A percentile compares a stretch with the other conserved stretches of the same genome.
These are phyloP conservation scores for Gymnoscopelus braueri DNA, from an alignment of 2,797 vertebrate species.

Conservation along the genomic window DNA sequence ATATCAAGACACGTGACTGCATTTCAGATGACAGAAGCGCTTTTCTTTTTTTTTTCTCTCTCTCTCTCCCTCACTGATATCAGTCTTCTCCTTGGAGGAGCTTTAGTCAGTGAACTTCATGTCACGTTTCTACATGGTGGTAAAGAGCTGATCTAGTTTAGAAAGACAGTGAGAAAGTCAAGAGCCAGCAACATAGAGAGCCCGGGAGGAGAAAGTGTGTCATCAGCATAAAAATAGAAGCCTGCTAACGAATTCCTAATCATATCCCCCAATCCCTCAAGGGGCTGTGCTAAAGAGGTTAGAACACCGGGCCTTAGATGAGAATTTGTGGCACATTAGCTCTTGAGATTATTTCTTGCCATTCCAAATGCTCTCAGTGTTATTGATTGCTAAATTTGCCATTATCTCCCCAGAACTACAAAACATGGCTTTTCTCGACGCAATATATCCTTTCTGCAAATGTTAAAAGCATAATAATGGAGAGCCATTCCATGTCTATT, in stretches of 20 bases:
- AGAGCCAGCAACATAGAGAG: slow-evolving; percentile 74
- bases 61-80: slow-evolving; percentile 32
- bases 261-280: slow-evolving; percentile 81
- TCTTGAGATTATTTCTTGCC: slow-evolving; percentile 77
- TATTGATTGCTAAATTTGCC: slow-evolving; percentile 75
- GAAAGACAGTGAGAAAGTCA: slow-evolving; percentile 79
- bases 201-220: slow-evolving; percentile 82
- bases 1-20: slow-evolving; percentile 9
- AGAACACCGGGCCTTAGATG: slow-evolving; percentile 78
- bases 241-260: slow-evolving; percentile 86
- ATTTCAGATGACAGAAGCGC: slow-evolving; percentile 57
- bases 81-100: slow-evolving; percentile 54
- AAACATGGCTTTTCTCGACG: slow-evolving; percentile 47
- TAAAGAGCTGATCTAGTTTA: slow-evolving; percentile 84
- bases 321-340: slow-evolving; percentile 80
- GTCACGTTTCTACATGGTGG: slow-evolving; percentile 66
- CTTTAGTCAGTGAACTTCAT: slow-evolving; percentile 71
- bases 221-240: slow-evolving; percentile 89
- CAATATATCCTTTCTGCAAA: slow-evolving; percentile 53
- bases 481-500: slow-evolving; percentile 44
- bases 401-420: slow-evolving; percentile 52
- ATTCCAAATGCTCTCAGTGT: slow-evolving; percentile 68
- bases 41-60: slow-evolving; percentile 23
- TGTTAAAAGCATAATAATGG: slow-evolving; percentile 65
- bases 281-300: slow-evolving; percentile 82